Conservation (phyloP, 2,888 invertebrate species). For the Heliconius aoede region DNA sequence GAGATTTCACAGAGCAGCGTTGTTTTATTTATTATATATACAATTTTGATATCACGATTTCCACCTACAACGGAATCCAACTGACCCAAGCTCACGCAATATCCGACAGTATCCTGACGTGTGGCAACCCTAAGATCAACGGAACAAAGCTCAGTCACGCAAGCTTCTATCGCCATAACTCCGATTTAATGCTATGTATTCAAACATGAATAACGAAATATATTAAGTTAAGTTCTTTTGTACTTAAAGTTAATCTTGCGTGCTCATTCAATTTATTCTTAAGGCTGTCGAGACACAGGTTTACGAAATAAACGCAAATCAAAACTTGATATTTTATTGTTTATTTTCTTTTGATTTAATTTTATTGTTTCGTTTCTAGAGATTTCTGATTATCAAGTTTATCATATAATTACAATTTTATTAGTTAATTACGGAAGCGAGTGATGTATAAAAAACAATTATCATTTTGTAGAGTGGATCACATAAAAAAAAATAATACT, state of each 20-base stretch:
- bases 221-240: slow-evolving; percentile 35
- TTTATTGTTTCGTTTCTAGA: not conserved
- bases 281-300: not conserved
- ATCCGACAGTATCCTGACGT: slow-evolving; percentile 20
- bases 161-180: slow-evolving; percentile 38
- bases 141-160: slow-evolving; percentile 44
- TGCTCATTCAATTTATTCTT: slow-evolving; percentile 13
- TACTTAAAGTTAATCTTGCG: slow-evolving; percentile 27
- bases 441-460: not conserved
- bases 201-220: slow-evolving; percentile 31
- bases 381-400: not conserved
- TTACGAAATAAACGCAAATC: slow-evolving; percentile 4
- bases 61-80: slow-evolving; percentile 11
- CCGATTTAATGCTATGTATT: slow-evolving; percentile 35
- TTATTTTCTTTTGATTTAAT: not conserved
- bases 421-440: not conserved
- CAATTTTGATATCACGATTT: slow-evolving; percentile 17
- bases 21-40: not conserved
- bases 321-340: slow-evolving; percentile 6
- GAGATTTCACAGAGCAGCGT: not conserved
- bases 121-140: slow-evolving; percentile 30
- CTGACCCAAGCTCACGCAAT: slow-evolving; percentile 11
- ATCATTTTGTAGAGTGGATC: not conserved
- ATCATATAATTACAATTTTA: slow-evolving; percentile 3
- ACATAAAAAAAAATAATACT: slow-evolving; percentile 2